Evolutionary conservation across 2,113 vertebrate species (phyloP), one percentile per base, ranked within the genome.

Genomic region (Cranoglanis bouderius): DNA sequence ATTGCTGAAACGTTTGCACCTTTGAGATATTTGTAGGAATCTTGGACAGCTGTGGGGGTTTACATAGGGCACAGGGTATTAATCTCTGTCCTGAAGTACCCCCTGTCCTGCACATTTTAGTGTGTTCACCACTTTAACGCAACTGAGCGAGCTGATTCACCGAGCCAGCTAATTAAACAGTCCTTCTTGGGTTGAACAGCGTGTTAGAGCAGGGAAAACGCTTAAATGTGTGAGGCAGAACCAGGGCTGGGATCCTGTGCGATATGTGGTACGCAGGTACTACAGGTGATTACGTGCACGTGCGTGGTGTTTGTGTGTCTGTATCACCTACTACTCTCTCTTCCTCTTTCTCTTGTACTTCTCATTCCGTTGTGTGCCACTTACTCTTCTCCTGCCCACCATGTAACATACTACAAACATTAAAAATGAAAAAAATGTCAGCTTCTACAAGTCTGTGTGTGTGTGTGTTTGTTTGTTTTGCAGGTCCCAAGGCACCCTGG

Each of bases 401-500:
- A 43, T 43, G 19, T 16, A 74, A 10, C 35, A 74, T 38, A 74
- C 72, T 70, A 19, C 32, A 70, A 70, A 38, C 32, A 38, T 59
- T 19, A 21, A 55, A 16, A 55, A 18, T 4, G 49, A 12, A 9
- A 21, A 26, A 35, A 6, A 1, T 16, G 65, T 70, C 2, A 2
- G n/a, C 5, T 70, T 70, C 32, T 40, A 40, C 35, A 40, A 46
- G 21, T 46, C 24, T 26, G 19, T 85, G 38, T 59, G 5, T 88
- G 70, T 91, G 70, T 67, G 26, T 77, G 14, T 46, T 19, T 43
- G 18, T 85, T n/a, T 63, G 5, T 88, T 59, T 91, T 70, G 89
- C 83, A 99, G 96, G 97, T 99, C 95, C 96, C 98, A 91, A 97
- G 98, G 94, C 98, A 98, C 74, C 95, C 97, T 84, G 96, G 97